A percentile compares a stretch with the other conserved stretches of the same genome.
These are phyloP conservation scores for Dryobota labecula DNA, from an alignment of 2,888 invertebrate species.

Conservation along the genomic window DNA sequence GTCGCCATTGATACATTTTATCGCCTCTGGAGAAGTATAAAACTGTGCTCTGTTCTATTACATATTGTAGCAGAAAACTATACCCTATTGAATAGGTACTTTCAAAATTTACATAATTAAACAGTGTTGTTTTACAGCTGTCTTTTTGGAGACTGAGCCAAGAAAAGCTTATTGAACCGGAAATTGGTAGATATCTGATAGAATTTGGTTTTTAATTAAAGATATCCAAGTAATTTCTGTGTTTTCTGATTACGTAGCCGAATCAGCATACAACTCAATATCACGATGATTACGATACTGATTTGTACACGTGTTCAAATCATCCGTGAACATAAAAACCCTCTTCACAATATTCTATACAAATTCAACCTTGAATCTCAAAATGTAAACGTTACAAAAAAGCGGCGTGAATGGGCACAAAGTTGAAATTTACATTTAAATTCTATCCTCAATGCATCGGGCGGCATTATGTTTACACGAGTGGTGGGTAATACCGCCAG, in stretches of 20 bases:
- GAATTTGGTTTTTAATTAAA: conserved; percentile 10
- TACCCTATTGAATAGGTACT: conserved; percentile 20
- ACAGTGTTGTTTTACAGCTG: conserved; percentile 10
- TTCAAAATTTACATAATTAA: conserved; percentile 24
- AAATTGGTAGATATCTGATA: not conserved
- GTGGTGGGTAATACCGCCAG: conserved; percentile 50
- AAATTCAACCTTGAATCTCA: conserved; percentile 53
- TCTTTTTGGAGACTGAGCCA: conserved; percentile 6
- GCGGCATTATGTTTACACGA: conserved; percentile 62
- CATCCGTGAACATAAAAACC: conserved; percentile 29
- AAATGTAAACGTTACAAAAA: conserved; percentile 52
- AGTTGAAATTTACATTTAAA: conserved; percentile 58
- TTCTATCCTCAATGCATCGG: conserved; percentile 62
- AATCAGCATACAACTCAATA: conserved; percentile 25
- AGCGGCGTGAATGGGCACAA: conserved; percentile 43
- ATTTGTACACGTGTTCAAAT: conserved; percentile 23
- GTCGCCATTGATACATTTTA: conserved; percentile 75
- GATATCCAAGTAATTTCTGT: not conserved
- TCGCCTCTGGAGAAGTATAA: conserved; percentile 69
- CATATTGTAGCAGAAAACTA: conserved; percentile 29
- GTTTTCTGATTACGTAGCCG: conserved; percentile 1
- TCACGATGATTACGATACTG: too few relatives aligned
- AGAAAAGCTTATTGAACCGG: conserved; percentile 9
- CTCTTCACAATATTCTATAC: conserved; percentile 37
- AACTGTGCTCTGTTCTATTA: conserved; percentile 63